Conservation (phyloP, 53 echinoderm and acorn worm species). For the Holothuria scabra region DNA sequence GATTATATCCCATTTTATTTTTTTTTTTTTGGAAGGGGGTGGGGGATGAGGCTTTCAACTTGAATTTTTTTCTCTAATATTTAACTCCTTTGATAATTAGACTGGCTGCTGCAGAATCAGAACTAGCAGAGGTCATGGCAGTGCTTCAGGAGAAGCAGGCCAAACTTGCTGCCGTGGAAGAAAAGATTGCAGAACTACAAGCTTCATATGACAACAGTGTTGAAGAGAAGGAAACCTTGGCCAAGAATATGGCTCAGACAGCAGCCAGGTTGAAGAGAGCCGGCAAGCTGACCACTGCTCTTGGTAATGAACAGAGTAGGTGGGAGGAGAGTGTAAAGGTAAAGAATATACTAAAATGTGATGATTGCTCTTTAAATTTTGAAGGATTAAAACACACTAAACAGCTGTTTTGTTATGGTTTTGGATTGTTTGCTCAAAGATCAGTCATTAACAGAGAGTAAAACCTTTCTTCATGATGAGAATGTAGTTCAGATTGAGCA, state of each 20-base stretch:
- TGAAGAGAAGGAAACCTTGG: conserved; percentile 85
- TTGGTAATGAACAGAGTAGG: conserved; percentile 95
- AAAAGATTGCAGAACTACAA: conserved; percentile 94
- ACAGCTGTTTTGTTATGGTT: no score
- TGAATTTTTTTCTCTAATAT: not conserved
- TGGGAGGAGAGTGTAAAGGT: conserved; percentile 98
- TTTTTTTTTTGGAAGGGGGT: no score
- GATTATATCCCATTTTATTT: no score
- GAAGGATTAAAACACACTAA: no score
- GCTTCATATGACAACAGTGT: conserved; percentile 93
- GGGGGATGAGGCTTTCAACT: no score
- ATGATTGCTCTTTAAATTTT: no score
- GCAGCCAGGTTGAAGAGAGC: conserved; percentile 89
- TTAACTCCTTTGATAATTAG: conserved; percentile 28
- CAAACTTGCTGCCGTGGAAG: conserved; percentile 90
- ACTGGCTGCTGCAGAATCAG: conserved; percentile 82
- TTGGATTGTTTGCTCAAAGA: no score
- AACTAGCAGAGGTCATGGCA: conserved; percentile 85
- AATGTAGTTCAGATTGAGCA: no score
- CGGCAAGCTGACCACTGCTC: conserved; percentile 92
- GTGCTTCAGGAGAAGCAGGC: conserved; percentile 90
- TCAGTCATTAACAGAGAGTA: no score
- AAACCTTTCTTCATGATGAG: no score
- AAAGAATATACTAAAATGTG: not conserved
- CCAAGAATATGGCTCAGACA: conserved; percentile 95